phyloP scores from a whole-genome alignment of 2,888 invertebrate species.

The Corythucha ciliata region DNA sequence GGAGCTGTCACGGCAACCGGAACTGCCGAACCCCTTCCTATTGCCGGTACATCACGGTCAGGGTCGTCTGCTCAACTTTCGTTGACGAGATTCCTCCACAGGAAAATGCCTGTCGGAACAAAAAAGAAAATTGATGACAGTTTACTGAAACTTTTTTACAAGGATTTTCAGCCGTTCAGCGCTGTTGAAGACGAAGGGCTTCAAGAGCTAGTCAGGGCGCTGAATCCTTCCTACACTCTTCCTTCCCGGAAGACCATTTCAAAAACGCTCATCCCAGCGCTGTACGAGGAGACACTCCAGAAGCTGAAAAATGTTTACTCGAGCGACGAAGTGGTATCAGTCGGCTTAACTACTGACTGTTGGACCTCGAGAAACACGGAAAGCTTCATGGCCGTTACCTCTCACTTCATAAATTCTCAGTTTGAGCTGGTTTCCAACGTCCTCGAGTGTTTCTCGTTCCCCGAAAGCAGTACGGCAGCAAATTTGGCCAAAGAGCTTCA shows the following conservation, averaged over 20 bases:
- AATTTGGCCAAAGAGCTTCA: conserved; percentile 16
- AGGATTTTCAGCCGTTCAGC: conserved; percentile 18
- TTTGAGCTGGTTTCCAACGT: too few relatives aligned
- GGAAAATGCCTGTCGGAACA: conserved; percentile 8
- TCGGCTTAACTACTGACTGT: conserved; percentile 38
- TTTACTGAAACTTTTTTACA: conserved; percentile 12
- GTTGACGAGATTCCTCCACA: too few relatives aligned
- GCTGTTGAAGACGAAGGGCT: conserved; percentile 19
- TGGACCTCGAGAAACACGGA: conserved; percentile 38
- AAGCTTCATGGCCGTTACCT: conserved; percentile 37
- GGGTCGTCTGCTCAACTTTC: too few relatives aligned
- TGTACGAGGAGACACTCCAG: conserved; percentile 2
- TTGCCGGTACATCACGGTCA: too few relatives aligned
- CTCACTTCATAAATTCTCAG: too few relatives aligned
- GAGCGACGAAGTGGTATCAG: conserved; percentile 18
- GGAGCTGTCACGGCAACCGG: too few relatives aligned
- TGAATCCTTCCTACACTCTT: conserved; percentile 19
- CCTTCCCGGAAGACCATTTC: conserved; percentile 22
- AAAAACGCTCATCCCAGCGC: conserved; percentile 19
- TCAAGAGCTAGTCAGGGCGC: background rate
- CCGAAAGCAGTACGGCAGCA: conserved; percentile 33
- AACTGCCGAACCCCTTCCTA: too few relatives aligned
- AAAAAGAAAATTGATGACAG: conserved; percentile 10
- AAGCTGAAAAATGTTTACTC: background rate
- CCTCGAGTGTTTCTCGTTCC: conserved; percentile 34